Evolutionary conservation across 2,888 invertebrate species (phyloP).

Genomic region (Drymonia ruficornis): DNA sequence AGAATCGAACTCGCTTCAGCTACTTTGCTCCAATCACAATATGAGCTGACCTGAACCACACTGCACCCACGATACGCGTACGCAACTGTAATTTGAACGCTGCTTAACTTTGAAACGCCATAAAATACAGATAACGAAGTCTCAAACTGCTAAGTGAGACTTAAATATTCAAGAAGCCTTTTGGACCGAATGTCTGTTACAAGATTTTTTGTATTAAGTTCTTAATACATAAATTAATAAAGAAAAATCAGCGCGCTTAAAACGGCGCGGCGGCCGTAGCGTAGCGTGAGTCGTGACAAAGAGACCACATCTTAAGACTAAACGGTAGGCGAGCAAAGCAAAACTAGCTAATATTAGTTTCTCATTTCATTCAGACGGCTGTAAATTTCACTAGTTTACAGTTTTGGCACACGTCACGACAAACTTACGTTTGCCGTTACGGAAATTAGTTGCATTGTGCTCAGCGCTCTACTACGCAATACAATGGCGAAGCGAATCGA

Average conservation of each 20-base stretch:
- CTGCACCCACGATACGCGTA: no score
- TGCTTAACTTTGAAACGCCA: no score
- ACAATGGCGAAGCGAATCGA: slow-evolving; percentile 34
- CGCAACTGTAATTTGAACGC: no score
- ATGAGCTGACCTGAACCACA: no score
- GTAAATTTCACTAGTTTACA: slow-evolving; percentile 67
- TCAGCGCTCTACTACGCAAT: slow-evolving; percentile 38
- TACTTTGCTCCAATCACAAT: not conserved
- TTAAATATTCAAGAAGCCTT: no score
- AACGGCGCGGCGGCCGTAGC: not conserved
- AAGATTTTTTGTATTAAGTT: no score
- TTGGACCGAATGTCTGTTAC: no score
- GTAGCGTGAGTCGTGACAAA: not conserved
- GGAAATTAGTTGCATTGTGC: slow-evolving; percentile 53
- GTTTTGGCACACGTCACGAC: slow-evolving; percentile 62
- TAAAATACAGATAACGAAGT: no score
- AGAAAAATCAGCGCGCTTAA: no score
- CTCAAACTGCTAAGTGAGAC: no score
- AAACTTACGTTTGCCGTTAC: slow-evolving; percentile 58
- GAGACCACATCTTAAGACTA: slow-evolving; percentile 34
- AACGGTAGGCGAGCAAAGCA: slow-evolving; percentile 40
- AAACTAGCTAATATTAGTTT: slow-evolving; percentile 64
- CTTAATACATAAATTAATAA: no score
- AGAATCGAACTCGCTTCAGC: no score
- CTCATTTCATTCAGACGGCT: slow-evolving; percentile 57